Conservation (phyloP, 2,797 vertebrate species). For the Momotus momota region DNA sequence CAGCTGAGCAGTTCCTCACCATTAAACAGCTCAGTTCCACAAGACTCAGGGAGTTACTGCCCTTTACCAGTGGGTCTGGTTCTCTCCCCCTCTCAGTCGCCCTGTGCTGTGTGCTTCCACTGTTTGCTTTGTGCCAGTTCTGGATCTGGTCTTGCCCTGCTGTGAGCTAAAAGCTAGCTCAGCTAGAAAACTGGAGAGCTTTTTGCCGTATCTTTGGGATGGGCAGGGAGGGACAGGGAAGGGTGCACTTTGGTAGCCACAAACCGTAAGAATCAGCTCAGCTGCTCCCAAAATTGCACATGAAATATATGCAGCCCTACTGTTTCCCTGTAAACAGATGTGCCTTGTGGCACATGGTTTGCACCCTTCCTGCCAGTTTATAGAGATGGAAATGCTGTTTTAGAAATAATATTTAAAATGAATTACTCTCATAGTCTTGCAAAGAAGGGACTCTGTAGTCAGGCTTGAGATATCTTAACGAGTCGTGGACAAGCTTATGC, state of each 20-base stretch:
- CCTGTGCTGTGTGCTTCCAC: background rate
- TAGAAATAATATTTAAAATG: background rate
- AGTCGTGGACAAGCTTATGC: background rate
- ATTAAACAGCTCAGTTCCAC: background rate
- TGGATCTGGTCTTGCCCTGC: rapidly evolving
- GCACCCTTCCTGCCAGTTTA: background rate
- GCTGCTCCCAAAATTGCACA: background rate
- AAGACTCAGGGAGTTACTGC: background rate
- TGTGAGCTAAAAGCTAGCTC: background rate
- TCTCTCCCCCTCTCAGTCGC: background rate
- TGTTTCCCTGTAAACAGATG: background rate
- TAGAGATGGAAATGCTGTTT: background rate
- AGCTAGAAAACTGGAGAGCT: background rate
- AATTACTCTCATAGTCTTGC: background rate
- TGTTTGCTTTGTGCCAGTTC: background rate
- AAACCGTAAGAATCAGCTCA: background rate
- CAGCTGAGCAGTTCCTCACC: background rate
- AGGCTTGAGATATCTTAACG: background rate
- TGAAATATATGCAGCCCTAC: background rate
- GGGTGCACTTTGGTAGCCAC: background rate
- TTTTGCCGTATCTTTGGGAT: background rate
- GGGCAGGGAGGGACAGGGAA: background rate
- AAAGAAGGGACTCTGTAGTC: background rate
- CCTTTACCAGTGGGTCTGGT: background rate
- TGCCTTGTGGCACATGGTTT: background rate